These are phyloP conservation scores for Brassicogethes aeneus DNA, from an alignment of 2,888 invertebrate species.

Conservation along the genomic window DNA sequence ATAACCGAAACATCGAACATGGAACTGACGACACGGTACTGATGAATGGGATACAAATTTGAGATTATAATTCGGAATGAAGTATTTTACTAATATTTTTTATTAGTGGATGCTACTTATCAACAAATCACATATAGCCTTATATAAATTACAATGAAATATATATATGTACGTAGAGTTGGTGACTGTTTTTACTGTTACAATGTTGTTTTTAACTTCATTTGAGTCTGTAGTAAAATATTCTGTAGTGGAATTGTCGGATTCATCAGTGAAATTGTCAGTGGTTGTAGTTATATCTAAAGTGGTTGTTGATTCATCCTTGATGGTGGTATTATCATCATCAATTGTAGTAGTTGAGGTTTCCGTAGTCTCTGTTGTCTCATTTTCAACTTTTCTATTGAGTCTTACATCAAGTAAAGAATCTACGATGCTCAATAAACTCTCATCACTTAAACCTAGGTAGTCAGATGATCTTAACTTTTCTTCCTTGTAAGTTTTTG, in stretches of 20 bases:
- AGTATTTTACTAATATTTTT: no score
- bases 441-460: constrained; percentile 17
- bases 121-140: no score
- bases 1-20: no score
- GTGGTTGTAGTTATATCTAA: constrained; percentile 10
- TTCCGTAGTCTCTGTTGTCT: constrained; percentile 13
- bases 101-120: no score
- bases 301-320: constrained; percentile 23
- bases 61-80: no score
- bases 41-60: no score
- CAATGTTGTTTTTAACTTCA: constrained; percentile 15
- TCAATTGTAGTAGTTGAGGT: constrained; percentile 9
- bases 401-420: constrained; percentile 25
- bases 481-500: constrained; percentile 9
- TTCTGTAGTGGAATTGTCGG: no score
- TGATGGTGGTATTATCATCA: constrained; percentile 3
- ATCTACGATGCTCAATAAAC: constrained; percentile 24
- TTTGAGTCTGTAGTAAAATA: constrained; percentile 10
- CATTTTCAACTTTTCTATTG: constrained; percentile 22
- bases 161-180: no score
- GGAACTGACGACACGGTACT: no score
- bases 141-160: no score
- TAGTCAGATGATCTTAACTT: constrained; percentile 16
- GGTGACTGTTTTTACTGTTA: constrained; percentile 29
- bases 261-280: no score